Evolutionary conservation across 2,113 vertebrate species (phyloP).

Genomic region (Pseudolaguvia tuberculata): DNA sequence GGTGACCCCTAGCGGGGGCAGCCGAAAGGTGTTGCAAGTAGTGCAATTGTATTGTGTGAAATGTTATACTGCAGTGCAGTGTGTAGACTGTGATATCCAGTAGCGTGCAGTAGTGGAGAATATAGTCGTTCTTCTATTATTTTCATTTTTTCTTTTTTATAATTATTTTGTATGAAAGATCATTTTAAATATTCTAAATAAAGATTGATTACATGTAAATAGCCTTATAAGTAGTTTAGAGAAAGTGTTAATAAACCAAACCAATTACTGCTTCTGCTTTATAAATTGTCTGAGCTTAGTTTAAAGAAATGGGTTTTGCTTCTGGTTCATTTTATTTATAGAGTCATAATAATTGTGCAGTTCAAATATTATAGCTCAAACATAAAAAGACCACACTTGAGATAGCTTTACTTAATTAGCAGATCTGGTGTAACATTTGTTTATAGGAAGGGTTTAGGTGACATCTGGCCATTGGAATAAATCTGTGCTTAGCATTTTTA

Average conservation of each 20-base stretch:
- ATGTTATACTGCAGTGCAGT: not conserved
- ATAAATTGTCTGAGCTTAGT: not conserved
- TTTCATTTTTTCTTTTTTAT: conserved; percentile 3
- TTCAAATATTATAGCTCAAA: too few species aligned
- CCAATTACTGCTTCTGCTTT: conserved; percentile 6
- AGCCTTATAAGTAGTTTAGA: conserved; percentile 36
- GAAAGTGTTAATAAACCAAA: not conserved
- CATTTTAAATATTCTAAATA: conserved; percentile 48
- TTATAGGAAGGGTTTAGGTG: too few species aligned
- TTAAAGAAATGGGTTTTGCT: not conserved
- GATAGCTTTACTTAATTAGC: too few species aligned
- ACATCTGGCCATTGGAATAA: too few species aligned
- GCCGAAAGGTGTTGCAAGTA: too few species aligned
- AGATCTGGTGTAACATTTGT: too few species aligned
- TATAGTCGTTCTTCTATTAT: conserved; percentile 44
- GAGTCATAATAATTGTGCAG: not conserved
- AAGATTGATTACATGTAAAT: conserved; percentile 34
- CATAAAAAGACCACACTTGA: too few species aligned
- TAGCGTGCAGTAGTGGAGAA: conserved; percentile 1
- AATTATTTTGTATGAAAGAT: conserved; percentile 4
- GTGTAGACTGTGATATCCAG: not conserved
- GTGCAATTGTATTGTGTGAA: not conserved
- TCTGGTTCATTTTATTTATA: not conserved
- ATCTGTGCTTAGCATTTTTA: too few species aligned
- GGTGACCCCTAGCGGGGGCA: too few species aligned